Percentiles rank a stretch among this genome's conserved stretches.
These are phyloP conservation scores for Lanistes nyassanus DNA, from an alignment of 1,140 invertebrate genomes.

Conservation along the genomic window DNA sequence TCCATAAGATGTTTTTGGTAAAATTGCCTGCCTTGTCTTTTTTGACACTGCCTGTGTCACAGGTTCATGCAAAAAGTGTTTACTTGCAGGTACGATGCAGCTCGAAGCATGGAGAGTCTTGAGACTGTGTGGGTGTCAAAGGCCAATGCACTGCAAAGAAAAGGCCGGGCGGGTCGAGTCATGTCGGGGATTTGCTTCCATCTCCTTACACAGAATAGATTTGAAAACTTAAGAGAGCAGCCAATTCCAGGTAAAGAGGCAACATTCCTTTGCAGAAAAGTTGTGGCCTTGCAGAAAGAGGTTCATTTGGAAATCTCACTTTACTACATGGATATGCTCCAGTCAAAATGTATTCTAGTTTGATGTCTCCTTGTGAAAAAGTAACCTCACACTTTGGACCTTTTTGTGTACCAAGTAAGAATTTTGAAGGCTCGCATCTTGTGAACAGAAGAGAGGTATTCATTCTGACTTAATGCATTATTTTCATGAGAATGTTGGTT, in stretches of 20 bases:
- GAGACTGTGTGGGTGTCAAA: constrained; percentile 64
- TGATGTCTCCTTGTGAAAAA: no score
- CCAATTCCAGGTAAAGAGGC: constrained; percentile 59
- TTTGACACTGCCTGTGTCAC: neutral
- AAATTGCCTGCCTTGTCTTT: no score
- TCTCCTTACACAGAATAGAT: constrained; percentile 78
- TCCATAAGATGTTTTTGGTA: no score
- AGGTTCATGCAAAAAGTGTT: neutral
- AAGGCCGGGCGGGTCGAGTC: constrained; percentile 83
- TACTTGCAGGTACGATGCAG: constrained; percentile 77
- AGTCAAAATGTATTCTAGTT: no score
- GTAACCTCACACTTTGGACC: no score
- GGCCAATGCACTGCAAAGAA: constrained; percentile 85
- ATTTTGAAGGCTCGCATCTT: no score
- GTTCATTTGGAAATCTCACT: no score
- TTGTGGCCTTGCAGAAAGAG: neutral
- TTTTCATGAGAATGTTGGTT: no score
- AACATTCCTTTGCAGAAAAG: neutral
- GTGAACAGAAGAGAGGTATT: neutral
- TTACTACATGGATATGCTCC: neutral
- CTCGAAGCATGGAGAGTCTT: constrained; percentile 81
- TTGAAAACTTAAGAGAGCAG: constrained; percentile 57
- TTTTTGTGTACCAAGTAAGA: no score
- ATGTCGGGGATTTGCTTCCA: constrained; percentile 87
- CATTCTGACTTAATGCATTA: neutral